phyloP scores from a whole-genome alignment of 2,888 invertebrate genomes.

The Chaetoderma sp. region DNA sequence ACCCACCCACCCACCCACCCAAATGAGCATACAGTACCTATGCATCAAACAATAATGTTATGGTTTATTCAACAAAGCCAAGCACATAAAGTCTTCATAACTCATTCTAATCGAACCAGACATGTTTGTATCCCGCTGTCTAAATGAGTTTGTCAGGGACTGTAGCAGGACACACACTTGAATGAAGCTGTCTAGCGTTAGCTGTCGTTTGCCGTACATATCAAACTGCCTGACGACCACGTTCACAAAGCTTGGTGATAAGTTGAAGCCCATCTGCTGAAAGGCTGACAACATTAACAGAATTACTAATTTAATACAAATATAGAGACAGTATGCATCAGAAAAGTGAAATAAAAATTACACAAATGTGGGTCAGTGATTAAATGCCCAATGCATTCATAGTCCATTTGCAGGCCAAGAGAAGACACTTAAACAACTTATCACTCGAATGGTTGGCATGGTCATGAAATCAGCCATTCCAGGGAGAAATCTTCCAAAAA shows the following conservation, averaged over 20 bases:
- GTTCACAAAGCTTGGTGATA: slow-evolving; percentile 82
- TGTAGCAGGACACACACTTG: slow-evolving; percentile 90
- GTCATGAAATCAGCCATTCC: too few species aligned
- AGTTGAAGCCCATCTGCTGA: slow-evolving; percentile 88
- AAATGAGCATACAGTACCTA: not conserved
- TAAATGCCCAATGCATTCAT: too few species aligned
- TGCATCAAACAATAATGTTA: not conserved
- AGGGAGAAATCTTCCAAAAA: too few species aligned
- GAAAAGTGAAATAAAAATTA: not conserved
- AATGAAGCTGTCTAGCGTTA: slow-evolving; percentile 88
- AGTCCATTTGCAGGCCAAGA: too few species aligned
- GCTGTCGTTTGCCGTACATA: slow-evolving; percentile 75
- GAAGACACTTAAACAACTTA: too few species aligned
- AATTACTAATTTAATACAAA: too few species aligned
- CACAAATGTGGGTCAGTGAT: not conserved
- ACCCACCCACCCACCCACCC: not conserved
- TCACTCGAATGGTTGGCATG: too few species aligned
- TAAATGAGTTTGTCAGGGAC: slow-evolving; percentile 80
- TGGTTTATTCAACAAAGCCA: slow-evolving; percentile 75
- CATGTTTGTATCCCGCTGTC: slow-evolving; percentile 81
- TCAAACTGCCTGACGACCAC: slow-evolving; percentile 81
- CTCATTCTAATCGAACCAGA: slow-evolving; percentile 85
- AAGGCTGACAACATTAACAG: slow-evolving; percentile 82
- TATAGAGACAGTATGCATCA: too few species aligned
- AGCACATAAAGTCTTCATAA: slow-evolving; percentile 90